A percentile compares a stretch with the other conserved stretches of the same genome.
These are phyloP conservation scores for Cryptophagus acutangulus DNA, from an alignment of 2,888 invertebrate genomes.

Conservation along the genomic window DNA sequence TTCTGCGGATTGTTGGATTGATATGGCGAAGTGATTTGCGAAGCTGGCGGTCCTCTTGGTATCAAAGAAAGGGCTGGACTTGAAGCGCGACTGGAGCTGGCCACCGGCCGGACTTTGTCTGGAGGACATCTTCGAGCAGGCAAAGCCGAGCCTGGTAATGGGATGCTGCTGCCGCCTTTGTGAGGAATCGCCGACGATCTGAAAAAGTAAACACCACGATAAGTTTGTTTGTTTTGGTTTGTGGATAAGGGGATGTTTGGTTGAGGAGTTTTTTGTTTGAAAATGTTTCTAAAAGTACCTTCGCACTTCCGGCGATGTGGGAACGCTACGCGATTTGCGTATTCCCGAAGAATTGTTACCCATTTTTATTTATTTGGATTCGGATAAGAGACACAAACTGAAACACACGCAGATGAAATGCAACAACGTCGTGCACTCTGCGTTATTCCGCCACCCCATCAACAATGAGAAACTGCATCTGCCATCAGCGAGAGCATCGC, in stretches of 20 bases:
- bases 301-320: conserved; percentile 59
- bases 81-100: conserved; percentile 60
- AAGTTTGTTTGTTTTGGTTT: too few relatives aligned
- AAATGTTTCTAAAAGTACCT: conserved; percentile 25
- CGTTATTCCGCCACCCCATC: conserved; percentile 25
- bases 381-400: neutral
- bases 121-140: conserved; percentile 73
- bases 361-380: conserved; percentile 30
- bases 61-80: conserved; percentile 53
- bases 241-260: too few relatives aligned
- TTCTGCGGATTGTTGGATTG: conserved; percentile 45
- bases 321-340: conserved; percentile 60
- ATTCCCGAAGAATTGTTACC: conserved; percentile 40
- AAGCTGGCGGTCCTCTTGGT: conserved; percentile 42
- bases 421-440: conserved; percentile 4
- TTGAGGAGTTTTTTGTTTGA: too few relatives aligned
- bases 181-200: conserved; percentile 64
- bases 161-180: conserved; percentile 66
- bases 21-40: conserved; percentile 38
- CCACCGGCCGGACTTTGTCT: conserved; percentile 72
- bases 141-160: conserved; percentile 72
- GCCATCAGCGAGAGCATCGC: conserved; percentile 14
- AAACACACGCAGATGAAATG: neutral
- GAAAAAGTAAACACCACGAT: conserved; percentile 43
- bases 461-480: conserved; percentile 38